phyloP scores from a whole-genome alignment of 2,797 vertebrate genomes.

The Hephaestus fuliginosus region DNA sequence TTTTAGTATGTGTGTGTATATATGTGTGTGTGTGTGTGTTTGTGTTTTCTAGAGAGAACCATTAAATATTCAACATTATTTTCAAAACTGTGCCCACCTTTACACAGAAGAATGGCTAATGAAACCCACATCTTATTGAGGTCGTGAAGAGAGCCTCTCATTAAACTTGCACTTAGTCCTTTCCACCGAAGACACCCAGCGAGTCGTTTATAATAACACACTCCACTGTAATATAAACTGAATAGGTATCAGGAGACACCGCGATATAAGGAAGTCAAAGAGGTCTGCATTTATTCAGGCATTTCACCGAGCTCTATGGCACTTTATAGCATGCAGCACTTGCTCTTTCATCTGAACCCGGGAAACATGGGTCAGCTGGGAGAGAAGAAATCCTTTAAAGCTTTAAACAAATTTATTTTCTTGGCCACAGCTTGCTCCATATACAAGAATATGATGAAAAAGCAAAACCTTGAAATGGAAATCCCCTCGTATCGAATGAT shows the following conservation, averaged over 20 bases:
- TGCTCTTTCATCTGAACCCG: slow-evolving; percentile 60
- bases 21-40: slow-evolving; percentile 7
- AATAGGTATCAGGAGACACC: slow-evolving; percentile 69
- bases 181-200: slow-evolving; percentile 56
- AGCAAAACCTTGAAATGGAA: slow-evolving; percentile 39
- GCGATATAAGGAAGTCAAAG: slow-evolving; percentile 67
- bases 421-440: slow-evolving; percentile 18
- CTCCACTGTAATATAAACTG: slow-evolving; percentile 72
- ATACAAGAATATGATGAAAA: slow-evolving; percentile 31
- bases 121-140: slow-evolving; percentile 64
- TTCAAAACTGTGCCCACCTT: slow-evolving; percentile 67
- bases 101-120: slow-evolving; percentile 60
- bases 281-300: slow-evolving; percentile 67
- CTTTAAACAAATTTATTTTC: slow-evolving; percentile 37
- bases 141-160: slow-evolving; percentile 60
- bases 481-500: slow-evolving; percentile 34
- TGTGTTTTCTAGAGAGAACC: slow-evolving; percentile 37
- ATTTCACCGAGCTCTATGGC: slow-evolving; percentile 47
- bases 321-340: slow-evolving; percentile 74
- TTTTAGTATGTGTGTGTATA: background rate
- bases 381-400: slow-evolving; percentile 54
- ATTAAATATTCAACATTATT: slow-evolving; percentile 71
- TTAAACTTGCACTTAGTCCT: slow-evolving; percentile 69
- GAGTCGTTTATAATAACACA: slow-evolving; percentile 72
- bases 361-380: slow-evolving; percentile 59